Evolutionary conservation across 2,113 vertebrate species (phyloP), one percentile per base, ranked within the genome.

Genomic region (Scytalopus superciliaris): DNA sequence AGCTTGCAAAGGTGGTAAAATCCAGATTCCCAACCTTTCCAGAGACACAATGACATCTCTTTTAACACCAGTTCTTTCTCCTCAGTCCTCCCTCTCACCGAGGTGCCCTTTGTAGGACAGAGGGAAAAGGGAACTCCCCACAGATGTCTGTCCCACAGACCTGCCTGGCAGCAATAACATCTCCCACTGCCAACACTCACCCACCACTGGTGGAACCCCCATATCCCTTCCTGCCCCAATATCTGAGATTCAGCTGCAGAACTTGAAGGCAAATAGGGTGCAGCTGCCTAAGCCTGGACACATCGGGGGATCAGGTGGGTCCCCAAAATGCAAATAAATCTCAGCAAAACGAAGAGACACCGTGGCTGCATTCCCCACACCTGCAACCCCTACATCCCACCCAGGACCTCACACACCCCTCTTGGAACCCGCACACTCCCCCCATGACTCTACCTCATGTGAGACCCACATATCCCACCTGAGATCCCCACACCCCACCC

Each of bases 301-400:
- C 16, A 6, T 6, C 0, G 0, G 4, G 6, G 22, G 9, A 28
- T 4, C 6, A 63, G 39, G 7, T 2, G 21, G 9, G 23, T 4
- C 27, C 53, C n/a, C 67, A 10, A 23, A 76, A 44, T 0, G 18
- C 3, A 8, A 50, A 18, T 4, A 4, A 14, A 69, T 1, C 31
- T 7, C 84, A 44, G n/a, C 1, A 16, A 76, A 64, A 7, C 0
- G 0, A 1, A 1, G 6, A 55, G 24, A 9, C 45, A 4, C 49
- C 7, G 2, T 0, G 22, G 39, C 66, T 70, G 66, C 1, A 1
- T 4, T 12, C 4, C 64, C 39, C 50, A 33, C 80, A 70, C 14
- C 40, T 22, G n/a, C 14, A 14, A 50, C 31, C 16, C 27, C 30
- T 10, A 12, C 7, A 40, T 1, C 13, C 35, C 50, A 25, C 12